Evolutionary conservation across 2,888 invertebrate species (phyloP), one percentile per base, ranked within the genome.

Genomic region (Venusia cambrica): DNA sequence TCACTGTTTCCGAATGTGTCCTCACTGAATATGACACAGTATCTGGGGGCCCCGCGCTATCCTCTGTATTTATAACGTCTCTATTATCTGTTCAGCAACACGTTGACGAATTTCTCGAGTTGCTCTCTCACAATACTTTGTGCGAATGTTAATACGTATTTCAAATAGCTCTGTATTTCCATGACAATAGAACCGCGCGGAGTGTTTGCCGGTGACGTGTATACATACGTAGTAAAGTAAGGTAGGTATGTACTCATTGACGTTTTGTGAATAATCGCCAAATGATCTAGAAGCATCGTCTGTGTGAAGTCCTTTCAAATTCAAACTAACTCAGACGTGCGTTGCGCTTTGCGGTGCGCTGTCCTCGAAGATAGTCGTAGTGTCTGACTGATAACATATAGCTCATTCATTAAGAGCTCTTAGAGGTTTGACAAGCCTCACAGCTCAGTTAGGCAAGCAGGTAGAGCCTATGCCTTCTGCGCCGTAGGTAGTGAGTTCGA

Each of bases 1-100:
- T 15, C 41, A 37, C 29, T 40, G 20, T 38, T 10, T 33, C 26
- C 37, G 7, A 17, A 10, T 10, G 10, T 45, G 43, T 39, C 45
- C 30, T 32, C 52, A 53, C 51, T 47, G 21, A 36, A 45, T 28
- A 24, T 20, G 51, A 47, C 48, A 7, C 28, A 14, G 34, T 33
- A 45, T 40, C 31, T 55, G 52, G 59, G 54, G 33, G 24, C 30
- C 32, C 26, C 17, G 10, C 14, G 3, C 7, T 25, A 20, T 35
- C 24, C 32, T 45, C 29, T 18, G 54, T 61, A 68, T 63, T 58
- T 64, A 71, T 72, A 64, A 64, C n/a, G n/a, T n/a, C n/a, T n/a
- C n/a, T n/a, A n/a, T n/a, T 69, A 66, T 45, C 45, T 66, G 64
- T 69, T 65, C 58, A 45, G 38, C 44, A 45, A 5, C 42, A 54